A percentile compares a stretch with the other conserved stretches of the same genome.
phyloP scores from a whole-genome alignment of 2,797 vertebrate species.

The Darevskia mixta region DNA sequence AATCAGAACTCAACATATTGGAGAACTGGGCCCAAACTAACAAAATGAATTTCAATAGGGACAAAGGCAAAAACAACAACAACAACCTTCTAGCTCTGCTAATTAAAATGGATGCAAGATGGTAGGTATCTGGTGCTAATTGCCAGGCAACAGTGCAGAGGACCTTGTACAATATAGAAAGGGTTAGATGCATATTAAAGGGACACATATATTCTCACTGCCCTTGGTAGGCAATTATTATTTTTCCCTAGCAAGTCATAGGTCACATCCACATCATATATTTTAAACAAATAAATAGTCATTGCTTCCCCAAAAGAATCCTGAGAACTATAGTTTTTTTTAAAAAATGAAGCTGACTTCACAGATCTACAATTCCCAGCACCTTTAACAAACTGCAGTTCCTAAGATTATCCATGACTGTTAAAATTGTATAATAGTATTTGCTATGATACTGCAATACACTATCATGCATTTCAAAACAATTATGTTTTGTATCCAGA shows the following conservation, averaged over 20 bases:
- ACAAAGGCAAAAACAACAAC: too few relatives aligned
- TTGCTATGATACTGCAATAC: not conserved
- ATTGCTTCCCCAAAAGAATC: too few relatives aligned
- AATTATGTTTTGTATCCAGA: not conserved
- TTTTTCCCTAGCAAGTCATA: not conserved
- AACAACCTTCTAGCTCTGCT: not conserved
- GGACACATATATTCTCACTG: not conserved
- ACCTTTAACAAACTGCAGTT: too few relatives aligned
- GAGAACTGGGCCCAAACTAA: slow-evolving; percentile 2
- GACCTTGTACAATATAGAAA: not conserved
- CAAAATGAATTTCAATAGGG: not conserved
- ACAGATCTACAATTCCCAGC: too few relatives aligned
- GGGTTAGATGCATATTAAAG: not conserved
- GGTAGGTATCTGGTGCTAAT: not conserved
- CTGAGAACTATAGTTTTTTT: too few relatives aligned
- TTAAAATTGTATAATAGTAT: too few relatives aligned
- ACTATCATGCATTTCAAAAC: not conserved
- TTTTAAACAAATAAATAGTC: too few relatives aligned
- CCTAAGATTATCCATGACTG: too few relatives aligned
- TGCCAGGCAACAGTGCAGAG: not conserved
- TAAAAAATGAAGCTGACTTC: too few relatives aligned
- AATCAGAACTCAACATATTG: not conserved
- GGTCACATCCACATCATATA: not conserved
- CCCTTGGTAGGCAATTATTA: not conserved
- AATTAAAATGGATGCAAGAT: not conserved